Evolutionary conservation across 30 jellyfish, hydroid and myxozoan genomes (phyloP), one percentile per base, ranked within the genome.

Genomic region (Pelagia noctiluca): DNA sequence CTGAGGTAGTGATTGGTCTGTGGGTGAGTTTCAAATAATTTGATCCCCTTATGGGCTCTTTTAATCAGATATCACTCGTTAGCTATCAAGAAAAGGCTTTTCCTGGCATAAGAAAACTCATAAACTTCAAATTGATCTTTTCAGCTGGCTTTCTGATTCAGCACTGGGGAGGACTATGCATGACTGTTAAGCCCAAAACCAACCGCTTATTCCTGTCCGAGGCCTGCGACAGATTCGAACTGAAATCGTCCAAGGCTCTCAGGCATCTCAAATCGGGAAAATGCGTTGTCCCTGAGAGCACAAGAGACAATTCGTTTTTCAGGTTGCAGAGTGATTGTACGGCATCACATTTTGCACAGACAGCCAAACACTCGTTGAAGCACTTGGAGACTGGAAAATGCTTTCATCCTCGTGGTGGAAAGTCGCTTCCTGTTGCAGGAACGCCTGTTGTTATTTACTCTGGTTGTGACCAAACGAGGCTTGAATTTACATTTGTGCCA

Each of bases 381-480:
- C 93, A 83, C 54, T 0, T 50, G 19, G 22, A 57, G n/a, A 48
- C 93, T 0, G 70, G 69, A 0, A 83, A 83, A 38, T 83, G 93
- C 38, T 21, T 83, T 35, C 93, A 83, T 61, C 93, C 93, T 0
- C 11, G 3, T 7, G 88, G 88, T 25, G 93, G 93, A 2, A 35
- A 63, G 1, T 12, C 23, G 2, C 18, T 38, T 8, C 93, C 93
- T 18, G 8, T 24, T 1, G 88, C 22, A 18, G 87, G 87, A 28
- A 83, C 93, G 7, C 13, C 1, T 4, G 87, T 76, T 35, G 88
- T 83, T 19, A 70, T 83, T 32, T 83, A 71, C 48, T 16, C 60
- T 11, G 88, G 88, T 1, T 83, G 93, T 71, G 73, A 35, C 52
- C 35, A 54, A n/a, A 31, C 35, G 8, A 69, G 93, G 30, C 38